Evolutionary conservation across 2,113 vertebrate species (phyloP).

Genomic region (Sakesphorus luctuosus): DNA sequence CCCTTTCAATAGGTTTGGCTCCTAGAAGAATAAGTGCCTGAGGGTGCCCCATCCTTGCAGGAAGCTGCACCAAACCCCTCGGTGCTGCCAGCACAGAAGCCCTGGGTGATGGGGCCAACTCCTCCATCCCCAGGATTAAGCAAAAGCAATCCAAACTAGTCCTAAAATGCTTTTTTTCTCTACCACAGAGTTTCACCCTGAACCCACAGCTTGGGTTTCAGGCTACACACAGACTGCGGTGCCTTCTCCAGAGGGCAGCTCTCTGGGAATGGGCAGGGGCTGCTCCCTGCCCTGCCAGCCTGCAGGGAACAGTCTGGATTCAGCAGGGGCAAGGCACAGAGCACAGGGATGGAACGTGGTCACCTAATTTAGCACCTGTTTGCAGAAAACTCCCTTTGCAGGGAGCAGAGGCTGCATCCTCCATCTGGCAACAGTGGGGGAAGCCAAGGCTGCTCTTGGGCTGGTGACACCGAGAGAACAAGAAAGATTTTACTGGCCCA

Average conservation of each 20-base stretch:
- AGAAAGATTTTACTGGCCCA: neutral
- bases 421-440: neutral
- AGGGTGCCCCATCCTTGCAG: neutral
- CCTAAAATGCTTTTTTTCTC: neutral
- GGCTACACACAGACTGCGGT: accelerated
- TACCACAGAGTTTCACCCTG: accelerated
- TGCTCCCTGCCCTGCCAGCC: neutral
- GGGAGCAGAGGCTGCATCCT: neutral
- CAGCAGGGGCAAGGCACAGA: neutral
- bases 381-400: neutral
- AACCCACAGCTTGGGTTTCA: accelerated
- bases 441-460: neutral
- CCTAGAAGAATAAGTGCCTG: accelerated
- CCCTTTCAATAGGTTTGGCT: neutral
- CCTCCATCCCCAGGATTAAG: neutral
- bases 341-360: too few species aligned
- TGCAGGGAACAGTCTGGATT: neutral
- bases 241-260: accelerated
- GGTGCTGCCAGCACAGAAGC: neutral
- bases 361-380: neutral
- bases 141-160: neutral
- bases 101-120: accelerated
- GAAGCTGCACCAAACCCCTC: neutral
- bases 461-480: neutral
- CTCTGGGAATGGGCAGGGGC: neutral